A percentile compares a stretch with the other conserved stretches of the same genome.
phyloP scores from a whole-genome alignment of 1,140 invertebrate genomes.

The Hylaeus volcanicus region DNA sequence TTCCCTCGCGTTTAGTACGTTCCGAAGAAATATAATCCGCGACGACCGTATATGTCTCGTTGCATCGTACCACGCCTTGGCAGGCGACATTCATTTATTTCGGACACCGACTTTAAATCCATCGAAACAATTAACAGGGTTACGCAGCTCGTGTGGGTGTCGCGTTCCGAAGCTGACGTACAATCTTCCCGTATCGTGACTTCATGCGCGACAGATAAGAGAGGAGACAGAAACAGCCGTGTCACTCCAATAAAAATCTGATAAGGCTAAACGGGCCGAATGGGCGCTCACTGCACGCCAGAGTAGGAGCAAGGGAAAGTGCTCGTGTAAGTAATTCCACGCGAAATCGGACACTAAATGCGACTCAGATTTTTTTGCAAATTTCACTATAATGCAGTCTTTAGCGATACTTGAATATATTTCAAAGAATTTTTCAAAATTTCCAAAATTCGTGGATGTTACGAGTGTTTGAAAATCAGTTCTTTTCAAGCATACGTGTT shows the following conservation, averaged over 20 bases:
- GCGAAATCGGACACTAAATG: no score
- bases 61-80: slow-evolving; percentile 44
- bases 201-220: slow-evolving; percentile 9
- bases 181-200: slow-evolving; percentile 10
- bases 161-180: neutral
- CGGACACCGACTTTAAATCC: slow-evolving; percentile 60
- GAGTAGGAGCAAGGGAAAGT: no score
- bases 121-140: slow-evolving; percentile 64
- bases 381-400: no score
- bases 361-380: no score
- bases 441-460: no score
- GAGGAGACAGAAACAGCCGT: slow-evolving; percentile 3
- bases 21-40: slow-evolving; percentile 48
- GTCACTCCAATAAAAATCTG: slow-evolving; percentile 16
- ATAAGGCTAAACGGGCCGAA: neutral
- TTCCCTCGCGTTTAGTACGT: slow-evolving; percentile 7
- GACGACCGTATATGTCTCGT: slow-evolving; percentile 46
- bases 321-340: neutral
- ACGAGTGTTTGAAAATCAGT: no score
- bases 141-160: slow-evolving; percentile 48
- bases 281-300: no score
- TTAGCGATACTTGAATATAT: no score
- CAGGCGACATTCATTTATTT: slow-evolving; percentile 62
- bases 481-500: no score
- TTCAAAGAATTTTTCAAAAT: no score